phyloP scores from a whole-genome alignment of 2,113 vertebrate genomes.

The Macquaria australasica region DNA sequence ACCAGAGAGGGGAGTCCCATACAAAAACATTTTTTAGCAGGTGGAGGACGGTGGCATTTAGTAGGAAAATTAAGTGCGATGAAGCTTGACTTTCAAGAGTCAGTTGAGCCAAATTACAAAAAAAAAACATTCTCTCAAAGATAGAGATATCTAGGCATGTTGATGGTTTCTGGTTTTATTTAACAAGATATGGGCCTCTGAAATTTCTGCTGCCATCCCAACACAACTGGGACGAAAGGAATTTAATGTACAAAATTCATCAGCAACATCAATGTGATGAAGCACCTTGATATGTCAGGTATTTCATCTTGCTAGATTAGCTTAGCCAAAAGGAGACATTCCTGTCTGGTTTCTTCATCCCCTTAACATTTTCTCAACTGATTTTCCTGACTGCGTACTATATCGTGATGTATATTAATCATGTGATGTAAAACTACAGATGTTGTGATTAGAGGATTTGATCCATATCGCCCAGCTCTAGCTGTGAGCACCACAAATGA shows the following conservation, averaged over 20 bases:
- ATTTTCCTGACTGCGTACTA: not conserved
- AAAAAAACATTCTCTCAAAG: not conserved
- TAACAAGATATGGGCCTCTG: not conserved
- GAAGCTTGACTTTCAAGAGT: not conserved
- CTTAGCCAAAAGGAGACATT: not conserved
- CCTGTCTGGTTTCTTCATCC: not conserved
- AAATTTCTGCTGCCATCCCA: not conserved
- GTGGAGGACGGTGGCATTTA: not conserved
- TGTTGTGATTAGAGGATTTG: not conserved
- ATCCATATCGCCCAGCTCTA: not conserved
- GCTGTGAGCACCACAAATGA: not conserved
- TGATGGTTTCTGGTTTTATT: not conserved
- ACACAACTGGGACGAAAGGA: not conserved
- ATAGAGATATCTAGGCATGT: not conserved
- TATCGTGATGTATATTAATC: not conserved
- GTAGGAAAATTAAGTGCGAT: not conserved
- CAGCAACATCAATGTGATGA: not conserved
- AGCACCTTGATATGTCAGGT: not conserved
- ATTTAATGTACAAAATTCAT: not conserved
- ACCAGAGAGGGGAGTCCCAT: constrained; percentile 8
- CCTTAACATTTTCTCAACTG: not conserved
- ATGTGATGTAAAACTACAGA: not conserved
- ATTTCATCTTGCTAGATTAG: not conserved
- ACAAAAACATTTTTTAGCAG: constrained; percentile 11
- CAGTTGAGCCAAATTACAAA: not conserved